These are phyloP conservation scores for Mustelus asterias DNA, from an alignment of 2,113 vertebrate genomes.

Conservation along the genomic window DNA sequence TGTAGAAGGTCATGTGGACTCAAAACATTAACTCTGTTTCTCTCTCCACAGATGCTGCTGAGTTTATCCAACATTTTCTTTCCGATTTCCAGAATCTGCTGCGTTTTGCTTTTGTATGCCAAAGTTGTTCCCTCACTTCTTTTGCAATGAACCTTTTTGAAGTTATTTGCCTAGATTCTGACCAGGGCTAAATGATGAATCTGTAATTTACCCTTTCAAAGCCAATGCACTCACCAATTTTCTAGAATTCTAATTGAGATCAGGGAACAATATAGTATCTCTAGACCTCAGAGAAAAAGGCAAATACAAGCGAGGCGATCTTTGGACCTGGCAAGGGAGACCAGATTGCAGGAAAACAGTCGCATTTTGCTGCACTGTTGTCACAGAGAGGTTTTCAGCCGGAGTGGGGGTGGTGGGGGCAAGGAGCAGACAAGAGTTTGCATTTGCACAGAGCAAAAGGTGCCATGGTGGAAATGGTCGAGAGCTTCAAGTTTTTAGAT, in stretches of 20 bases:
- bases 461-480: too few species aligned
- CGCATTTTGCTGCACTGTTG: neutral
- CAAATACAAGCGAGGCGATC: neutral
- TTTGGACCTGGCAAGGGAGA: neutral
- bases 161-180: neutral
- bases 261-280: neutral
- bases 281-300: neutral
- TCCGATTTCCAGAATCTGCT: too few species aligned
- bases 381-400: neutral
- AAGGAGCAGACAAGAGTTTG: neutral
- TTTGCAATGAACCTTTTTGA: neutral
- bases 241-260: too few species aligned
- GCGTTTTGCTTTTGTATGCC: too few species aligned
- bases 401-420: too few species aligned
- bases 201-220: neutral
- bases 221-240: neutral
- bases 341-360: neutral
- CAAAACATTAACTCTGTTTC: too few species aligned
- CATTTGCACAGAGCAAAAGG: too few species aligned
- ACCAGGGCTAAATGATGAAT: neutral
- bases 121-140: neutral
- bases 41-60: too few species aligned
- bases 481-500: too few species aligned
- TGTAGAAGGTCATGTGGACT: too few species aligned
- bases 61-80: too few species aligned